Base-by-base conservation (phyloP, 2,797 vertebrate species). In the Urosaurus nigricauda region DNA sequence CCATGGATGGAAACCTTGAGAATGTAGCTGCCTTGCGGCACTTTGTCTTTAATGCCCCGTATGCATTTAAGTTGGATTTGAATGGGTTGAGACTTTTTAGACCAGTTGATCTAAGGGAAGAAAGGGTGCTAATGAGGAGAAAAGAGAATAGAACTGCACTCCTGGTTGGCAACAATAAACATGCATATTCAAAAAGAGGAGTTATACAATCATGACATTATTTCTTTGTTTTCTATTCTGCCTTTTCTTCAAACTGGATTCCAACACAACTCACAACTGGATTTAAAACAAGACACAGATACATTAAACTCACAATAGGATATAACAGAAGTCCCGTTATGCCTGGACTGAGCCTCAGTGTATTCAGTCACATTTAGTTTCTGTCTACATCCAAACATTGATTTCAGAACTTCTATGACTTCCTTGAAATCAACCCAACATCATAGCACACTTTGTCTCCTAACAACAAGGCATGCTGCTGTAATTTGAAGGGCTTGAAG, bases 11-110 rank as follows among this genome's bases (percentile, higher is more conserved):
- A 97, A 95, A 98, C 94, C 70, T 93, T 97, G 89, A 99, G 94
- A 14, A 94, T 51, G 87, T 98, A 99, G 81, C 91, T 96, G 79
- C 99, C 98, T 94, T 93, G 96, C 29, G 98, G 97, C 70, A 98
- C 96, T 92, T 99, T 99, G 96, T 99, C 98, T 95, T 98, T 98
- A 90, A 98, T 95, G 51, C 98, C 98, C 68, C 98, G 97, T 32
- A 98, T 92, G 95, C 98, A 98, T 88, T 95, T 96, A 88, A 99
- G 68, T 8, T 91, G 94, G 88, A 99, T 97, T 92, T 99, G 97
- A 92, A 98, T 93, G 0, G 90, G 95, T 92, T 98, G 98, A 0
- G 94, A 96, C 24, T 58, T 87, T 73, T 82, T 84, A 68, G 86
- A 94, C 92, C 85, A 94, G 84, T 96, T 96, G 65, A 88, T 95